phyloP scores from a whole-genome alignment of 1,140 invertebrate genomes.

The Bombus superbus region DNA sequence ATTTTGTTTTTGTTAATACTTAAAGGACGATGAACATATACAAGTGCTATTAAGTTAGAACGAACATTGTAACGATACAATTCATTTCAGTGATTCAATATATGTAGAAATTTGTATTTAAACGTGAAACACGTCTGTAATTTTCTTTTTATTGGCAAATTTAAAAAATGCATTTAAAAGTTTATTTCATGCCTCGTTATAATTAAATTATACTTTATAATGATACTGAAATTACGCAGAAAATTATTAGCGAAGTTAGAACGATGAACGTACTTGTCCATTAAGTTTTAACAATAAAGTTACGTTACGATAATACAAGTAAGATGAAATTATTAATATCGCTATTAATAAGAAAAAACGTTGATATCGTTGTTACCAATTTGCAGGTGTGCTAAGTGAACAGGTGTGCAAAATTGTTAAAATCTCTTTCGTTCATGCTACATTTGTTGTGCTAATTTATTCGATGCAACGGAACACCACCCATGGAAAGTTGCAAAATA shows the following conservation, averaged over 20 bases:
- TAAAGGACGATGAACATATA: conserved; percentile 7
- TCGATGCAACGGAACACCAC: background rate
- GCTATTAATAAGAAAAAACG: background rate
- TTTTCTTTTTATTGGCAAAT: background rate
- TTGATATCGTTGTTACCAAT: conserved; percentile 28
- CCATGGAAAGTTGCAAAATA: background rate
- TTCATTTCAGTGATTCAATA: background rate
- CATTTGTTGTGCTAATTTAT: background rate
- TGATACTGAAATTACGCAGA: background rate
- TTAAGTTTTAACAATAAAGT: conserved; percentile 28
- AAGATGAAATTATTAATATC: conserved; percentile 7
- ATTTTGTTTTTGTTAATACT: conserved; percentile 23
- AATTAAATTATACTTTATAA: background rate
- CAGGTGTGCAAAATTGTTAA: background rate
- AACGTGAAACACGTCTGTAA: background rate
- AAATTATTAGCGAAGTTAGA: background rate
- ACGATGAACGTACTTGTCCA: background rate
- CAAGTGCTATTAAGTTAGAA: background rate
- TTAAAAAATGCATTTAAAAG: background rate
- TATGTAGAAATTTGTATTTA: background rate
- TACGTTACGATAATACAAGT: background rate
- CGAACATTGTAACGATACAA: background rate
- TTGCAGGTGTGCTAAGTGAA: conserved; percentile 30
- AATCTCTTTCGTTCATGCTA: background rate
- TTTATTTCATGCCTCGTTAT: background rate